Percentiles rank a stretch among this genome's conserved stretches.
These are phyloP conservation scores for Taenioides sp. DNA, from an alignment of 2,797 vertebrate genomes.

Conservation along the genomic window DNA sequence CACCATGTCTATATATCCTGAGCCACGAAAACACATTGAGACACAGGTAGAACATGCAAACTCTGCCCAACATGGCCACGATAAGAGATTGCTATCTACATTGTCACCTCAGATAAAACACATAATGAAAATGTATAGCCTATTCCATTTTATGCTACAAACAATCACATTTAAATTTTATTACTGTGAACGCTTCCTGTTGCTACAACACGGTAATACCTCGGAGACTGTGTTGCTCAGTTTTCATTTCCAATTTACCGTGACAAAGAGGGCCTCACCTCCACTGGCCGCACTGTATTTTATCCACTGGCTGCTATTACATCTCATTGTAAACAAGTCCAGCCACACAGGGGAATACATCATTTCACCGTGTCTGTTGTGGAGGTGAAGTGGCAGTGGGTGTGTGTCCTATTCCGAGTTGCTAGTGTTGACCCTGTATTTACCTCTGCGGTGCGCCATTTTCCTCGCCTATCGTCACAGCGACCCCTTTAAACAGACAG, in stretches of 20 bases:
- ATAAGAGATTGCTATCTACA: too few species aligned
- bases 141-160: not conserved
- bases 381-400: conserved; percentile 42
- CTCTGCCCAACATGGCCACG: too few species aligned
- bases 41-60: not conserved
- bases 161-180: not conserved
- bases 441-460: conserved; percentile 59
- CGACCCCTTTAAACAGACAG: conserved; percentile 57
- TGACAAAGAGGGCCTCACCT: conserved; percentile 54
- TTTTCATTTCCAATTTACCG: conserved; percentile 34
- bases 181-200: conserved; percentile 51
- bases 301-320: conserved; percentile 47
- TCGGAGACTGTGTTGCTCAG: conserved; percentile 28
- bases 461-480: conserved; percentile 62
- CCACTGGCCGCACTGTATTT: conserved; percentile 33
- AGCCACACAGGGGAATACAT: conserved; percentile 47
- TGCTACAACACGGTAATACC: conserved; percentile 35
- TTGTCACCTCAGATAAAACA: not conserved
- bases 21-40: not conserved
- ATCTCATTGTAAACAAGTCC: conserved; percentile 48
- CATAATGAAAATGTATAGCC: not conserved
- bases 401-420: conserved; percentile 57
- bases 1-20: not conserved
- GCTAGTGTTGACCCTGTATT: conserved; percentile 64
- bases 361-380: conserved; percentile 61